Evolutionary conservation across 2,888 invertebrate species (phyloP).

Genomic region (Lasioglossum zephyrum): DNA sequence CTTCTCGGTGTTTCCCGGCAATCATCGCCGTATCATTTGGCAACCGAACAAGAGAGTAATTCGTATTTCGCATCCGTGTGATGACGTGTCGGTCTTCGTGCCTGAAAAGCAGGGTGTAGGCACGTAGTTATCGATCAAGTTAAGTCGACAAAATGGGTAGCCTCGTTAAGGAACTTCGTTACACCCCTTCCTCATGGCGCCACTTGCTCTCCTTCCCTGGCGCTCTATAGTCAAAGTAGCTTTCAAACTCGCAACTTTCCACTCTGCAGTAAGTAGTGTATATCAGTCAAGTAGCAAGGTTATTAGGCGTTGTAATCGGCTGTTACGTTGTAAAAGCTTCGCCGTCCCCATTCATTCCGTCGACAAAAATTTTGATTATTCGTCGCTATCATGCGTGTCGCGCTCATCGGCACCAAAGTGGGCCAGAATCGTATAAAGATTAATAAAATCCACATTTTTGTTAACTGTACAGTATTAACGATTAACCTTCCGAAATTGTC

Average conservation of each 20-base stretch:
- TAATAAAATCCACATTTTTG: neutral
- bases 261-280: conserved; percentile 76
- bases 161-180: conserved; percentile 81
- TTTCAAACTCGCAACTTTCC: conserved; percentile 82
- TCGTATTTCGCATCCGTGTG: conserved; percentile 60
- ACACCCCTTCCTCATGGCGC: conserved; percentile 63
- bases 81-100: conserved; percentile 66
- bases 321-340: conserved; percentile 66
- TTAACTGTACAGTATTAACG: no score
- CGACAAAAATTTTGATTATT: neutral
- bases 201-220: conserved; percentile 59
- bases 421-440: neutral
- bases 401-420: neutral
- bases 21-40: conserved; percentile 40
- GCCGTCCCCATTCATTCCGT: conserved; percentile 52
- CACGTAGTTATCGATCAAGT: conserved; percentile 82
- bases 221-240: conserved; percentile 78
- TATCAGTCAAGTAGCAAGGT: conserved; percentile 73
- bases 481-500: no score
- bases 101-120: conserved; percentile 67
- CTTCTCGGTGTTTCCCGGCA: neutral
- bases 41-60: conserved; percentile 49
- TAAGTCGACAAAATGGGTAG: conserved; percentile 79
- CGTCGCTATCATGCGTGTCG: neutral
- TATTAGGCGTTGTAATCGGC: conserved; percentile 73